These are phyloP conservation scores for Tragelaphus oryx DNA, from an alignment of 2,797 vertebrate genomes.

Conservation along the genomic window DNA sequence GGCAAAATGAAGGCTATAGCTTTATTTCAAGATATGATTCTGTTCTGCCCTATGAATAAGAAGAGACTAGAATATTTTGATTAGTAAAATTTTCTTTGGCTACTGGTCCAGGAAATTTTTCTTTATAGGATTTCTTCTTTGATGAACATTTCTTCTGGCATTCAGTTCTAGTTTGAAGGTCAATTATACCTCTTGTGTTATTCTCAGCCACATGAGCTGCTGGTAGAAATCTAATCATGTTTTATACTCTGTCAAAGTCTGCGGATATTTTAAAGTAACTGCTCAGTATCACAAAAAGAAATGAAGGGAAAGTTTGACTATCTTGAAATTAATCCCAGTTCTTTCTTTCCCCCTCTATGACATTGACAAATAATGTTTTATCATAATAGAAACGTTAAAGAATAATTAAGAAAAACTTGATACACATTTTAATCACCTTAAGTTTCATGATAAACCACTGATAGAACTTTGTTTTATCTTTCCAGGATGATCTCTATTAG, in stretches of 20 bases:
- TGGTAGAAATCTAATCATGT: slow-evolving; percentile 54
- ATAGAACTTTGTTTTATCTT: not conserved
- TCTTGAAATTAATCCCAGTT: not conserved
- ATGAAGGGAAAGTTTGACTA: not conserved
- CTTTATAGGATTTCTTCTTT: slow-evolving; percentile 40
- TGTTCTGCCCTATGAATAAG: not conserved
- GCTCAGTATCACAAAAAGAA: not conserved
- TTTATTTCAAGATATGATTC: not conserved
- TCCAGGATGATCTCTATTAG: not conserved
- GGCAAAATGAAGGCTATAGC: not conserved
- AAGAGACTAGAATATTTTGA: slow-evolving; percentile 40
- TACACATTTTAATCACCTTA: not conserved
- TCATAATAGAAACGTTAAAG: not conserved
- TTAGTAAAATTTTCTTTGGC: not conserved
- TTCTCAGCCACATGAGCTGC: slow-evolving; percentile 14
- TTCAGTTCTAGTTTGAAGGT: slow-evolving; percentile 52
- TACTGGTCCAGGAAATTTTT: slow-evolving; percentile 22
- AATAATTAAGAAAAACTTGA: not conserved
- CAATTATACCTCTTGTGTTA: slow-evolving; percentile 49
- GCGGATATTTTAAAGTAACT: slow-evolving; percentile 35
- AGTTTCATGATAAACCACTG: not conserved
- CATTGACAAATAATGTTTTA: not conserved
- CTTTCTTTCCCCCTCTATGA: not conserved
- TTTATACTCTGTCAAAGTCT: slow-evolving; percentile 51
- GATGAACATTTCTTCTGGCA: slow-evolving; percentile 52